Evolutionary conservation across 2,888 invertebrate species (phyloP), one percentile per base, ranked within the genome.

Genomic region (Mellilla xanthometata): DNA sequence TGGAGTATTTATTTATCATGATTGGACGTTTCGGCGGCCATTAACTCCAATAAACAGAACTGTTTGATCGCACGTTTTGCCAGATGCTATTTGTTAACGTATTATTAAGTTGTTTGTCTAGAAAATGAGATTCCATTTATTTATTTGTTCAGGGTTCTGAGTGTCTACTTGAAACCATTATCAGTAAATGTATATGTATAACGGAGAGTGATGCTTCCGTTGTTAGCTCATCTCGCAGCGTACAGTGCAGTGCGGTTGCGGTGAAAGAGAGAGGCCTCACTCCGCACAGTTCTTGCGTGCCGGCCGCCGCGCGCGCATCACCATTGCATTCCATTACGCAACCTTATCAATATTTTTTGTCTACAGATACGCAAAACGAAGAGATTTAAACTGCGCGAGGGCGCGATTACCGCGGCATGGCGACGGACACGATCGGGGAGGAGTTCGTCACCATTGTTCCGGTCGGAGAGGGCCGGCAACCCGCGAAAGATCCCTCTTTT

Each of bases 361-460:
- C 68, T 65, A 58, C 88, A 89, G 88, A 78, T 81, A 69, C 68
- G 56, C 67, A 59, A 70, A 73, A 71, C 77, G 75, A 70, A 65
- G 73, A 65, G 61, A 63, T 63, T 63, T 47, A 60, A 65, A 66
- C 60, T 57, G 60, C 65, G 67, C 68, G 62, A 65, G 73, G 62
- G 74, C 70, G 74, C 74, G 76, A 77, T 70, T 62, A 60, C 68
- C 82, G 75, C 83, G 86, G 81, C 54, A 88, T 88, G 88, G 88
- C 88, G 83, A 77, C 86, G 64, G 82, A 81, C 65, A 74, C 68
- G 65, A 72, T 71, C 68, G 82, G 65, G 48, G 90, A 90, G 57
- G 91, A 91, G 69, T 92, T 91, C 65, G 91, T 92, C 62, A 92
- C 91, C 51, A 91, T 92, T 56, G 91, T 92, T 54, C 89, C 91